Percentiles rank a stretch among this genome's conserved stretches.
phyloP scores from a whole-genome alignment of 2,113 vertebrate genomes.

The Pan troglodytes region NHGRI_mPanTro3-v2.1_pri NC_072413.2:90301501-90302000 shows the following conservation, averaged over 20 bases:
- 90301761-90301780: neutral
- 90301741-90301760: neutral
- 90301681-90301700: neutral
- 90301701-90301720: neutral
- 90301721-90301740: neutral
- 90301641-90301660: neutral
- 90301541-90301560: neutral
- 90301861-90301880: neutral
- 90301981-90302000: neutral
- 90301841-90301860: too few relatives aligned
- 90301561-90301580: neutral
- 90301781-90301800: neutral
- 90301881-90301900: neutral
- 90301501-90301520: neutral
- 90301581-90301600: neutral
- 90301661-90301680: neutral
- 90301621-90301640: neutral
- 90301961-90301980: neutral
- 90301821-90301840: too few relatives aligned
- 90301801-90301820: neutral
- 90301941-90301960: neutral
- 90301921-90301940: neutral
- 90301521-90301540: neutral
- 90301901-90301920: neutral
- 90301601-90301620: neutral